Percentiles rank a stretch among this genome's conserved stretches.
phyloP scores from a whole-genome alignment of 2,113 vertebrate species.

The Hydrochoerus hydrochaeris region DNA sequence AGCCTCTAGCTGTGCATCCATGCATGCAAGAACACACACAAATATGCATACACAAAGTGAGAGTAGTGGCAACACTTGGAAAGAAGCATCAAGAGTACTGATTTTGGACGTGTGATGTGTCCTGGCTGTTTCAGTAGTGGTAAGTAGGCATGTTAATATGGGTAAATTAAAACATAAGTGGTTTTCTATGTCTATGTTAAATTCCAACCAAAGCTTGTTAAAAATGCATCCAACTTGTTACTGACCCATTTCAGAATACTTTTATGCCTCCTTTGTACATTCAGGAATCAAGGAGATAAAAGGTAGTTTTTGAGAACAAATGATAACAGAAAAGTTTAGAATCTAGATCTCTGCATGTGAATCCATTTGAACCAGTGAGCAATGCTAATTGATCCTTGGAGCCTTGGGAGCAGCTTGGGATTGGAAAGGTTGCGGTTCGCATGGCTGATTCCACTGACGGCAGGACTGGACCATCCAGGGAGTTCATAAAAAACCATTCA shows the following conservation, averaged over 20 bases:
- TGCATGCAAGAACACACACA: background rate
- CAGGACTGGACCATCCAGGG: background rate
- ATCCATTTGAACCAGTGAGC: background rate
- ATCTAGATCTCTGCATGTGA: conserved; percentile 4
- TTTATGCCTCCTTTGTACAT: background rate
- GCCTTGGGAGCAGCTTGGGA: background rate
- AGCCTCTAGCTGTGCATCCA: background rate
- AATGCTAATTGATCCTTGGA: background rate
- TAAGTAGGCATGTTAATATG: background rate
- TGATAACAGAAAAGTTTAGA: background rate
- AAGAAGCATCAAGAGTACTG: background rate
- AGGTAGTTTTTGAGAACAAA: conserved; percentile 28
- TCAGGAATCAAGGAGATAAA: conserved; percentile 16
- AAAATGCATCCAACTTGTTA: background rate
- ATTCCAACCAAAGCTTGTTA: background rate
- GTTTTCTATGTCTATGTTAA: background rate
- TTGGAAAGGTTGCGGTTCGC: background rate
- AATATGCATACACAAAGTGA: too few species aligned
- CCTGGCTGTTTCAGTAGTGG: background rate
- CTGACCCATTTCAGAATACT: background rate
- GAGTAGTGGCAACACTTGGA: background rate
- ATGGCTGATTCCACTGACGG: background rate
- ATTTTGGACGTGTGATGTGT: rapidly evolving
- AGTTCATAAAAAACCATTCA: background rate
- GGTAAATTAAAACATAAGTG: background rate